Conservation (phyloP, 2,113 vertebrate species). For the Thunnus thynnus region DNA sequence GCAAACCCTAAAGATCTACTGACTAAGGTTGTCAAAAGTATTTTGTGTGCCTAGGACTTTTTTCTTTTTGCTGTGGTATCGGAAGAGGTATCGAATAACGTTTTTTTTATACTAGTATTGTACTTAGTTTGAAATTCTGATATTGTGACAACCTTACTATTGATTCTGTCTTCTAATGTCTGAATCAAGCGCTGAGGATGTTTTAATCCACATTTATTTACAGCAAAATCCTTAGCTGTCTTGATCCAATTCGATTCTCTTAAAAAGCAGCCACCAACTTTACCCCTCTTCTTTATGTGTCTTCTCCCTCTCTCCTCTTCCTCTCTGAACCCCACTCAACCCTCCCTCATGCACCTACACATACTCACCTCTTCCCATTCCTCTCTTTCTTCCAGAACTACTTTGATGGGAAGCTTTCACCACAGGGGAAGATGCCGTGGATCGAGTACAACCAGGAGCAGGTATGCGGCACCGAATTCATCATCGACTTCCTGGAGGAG, state of each 20-base stretch:
- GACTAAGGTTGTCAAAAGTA: no score
- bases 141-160: no score
- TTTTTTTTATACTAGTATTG: no score
- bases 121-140: no score
- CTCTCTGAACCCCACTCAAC: not conserved
- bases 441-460: conserved; percentile 97
- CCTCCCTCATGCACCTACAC: not conserved
- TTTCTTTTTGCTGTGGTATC: no score
- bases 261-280: not conserved
- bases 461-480: conserved; percentile 95
- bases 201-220: not conserved
- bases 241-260: not conserved
- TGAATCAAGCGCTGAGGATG: no score
- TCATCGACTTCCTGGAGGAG: conserved; percentile 98
- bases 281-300: not conserved
- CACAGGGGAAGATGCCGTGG: conserved; percentile 99
- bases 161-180: no score
- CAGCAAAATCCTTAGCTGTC: not conserved
- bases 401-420: conserved; percentile 98
- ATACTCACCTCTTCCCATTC: not conserved
- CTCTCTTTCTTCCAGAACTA: conserved; percentile 88
- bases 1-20: no score
- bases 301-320: no score
- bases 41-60: no score
- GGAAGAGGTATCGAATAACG: no score